Percentiles rank a stretch among this genome's conserved stretches.
These are phyloP conservation scores for Pseudocheirus occidentalis DNA, from an alignment of 2,797 vertebrate species.

Conservation along the genomic window DNA sequence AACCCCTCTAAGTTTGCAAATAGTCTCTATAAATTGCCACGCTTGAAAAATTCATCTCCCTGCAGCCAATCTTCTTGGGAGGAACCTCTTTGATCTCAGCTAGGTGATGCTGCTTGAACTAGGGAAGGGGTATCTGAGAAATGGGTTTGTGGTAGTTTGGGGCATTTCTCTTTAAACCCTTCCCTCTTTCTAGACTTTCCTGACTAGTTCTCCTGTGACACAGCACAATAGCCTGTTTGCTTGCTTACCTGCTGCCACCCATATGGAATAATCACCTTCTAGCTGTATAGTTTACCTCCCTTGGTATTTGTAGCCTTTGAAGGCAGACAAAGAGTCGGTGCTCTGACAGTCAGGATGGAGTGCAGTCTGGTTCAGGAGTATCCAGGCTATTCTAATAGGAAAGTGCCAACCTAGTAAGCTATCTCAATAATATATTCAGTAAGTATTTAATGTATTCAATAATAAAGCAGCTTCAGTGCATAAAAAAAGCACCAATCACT, in stretches of 20 bases:
- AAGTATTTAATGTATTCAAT: constrained; percentile 60
- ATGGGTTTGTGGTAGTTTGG: neutral
- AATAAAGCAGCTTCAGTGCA: constrained; percentile 85
- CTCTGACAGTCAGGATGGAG: neutral
- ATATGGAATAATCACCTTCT: constrained; percentile 44
- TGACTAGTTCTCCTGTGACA: constrained; percentile 55
- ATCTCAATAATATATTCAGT: constrained; percentile 79
- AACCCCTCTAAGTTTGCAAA: neutral
- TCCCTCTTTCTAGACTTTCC: neutral
- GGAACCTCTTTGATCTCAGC: neutral
- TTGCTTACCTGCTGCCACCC: neutral
- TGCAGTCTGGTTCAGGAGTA: constrained; percentile 2
- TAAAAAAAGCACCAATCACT: constrained; percentile 85
- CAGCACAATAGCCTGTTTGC: constrained; percentile 49
- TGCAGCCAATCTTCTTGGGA: neutral
- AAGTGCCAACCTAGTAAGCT: constrained; percentile 84
- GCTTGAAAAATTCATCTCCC: neutral
- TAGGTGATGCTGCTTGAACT: neutral
- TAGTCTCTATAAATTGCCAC: neutral
- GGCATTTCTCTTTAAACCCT: neutral
- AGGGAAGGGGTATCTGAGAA: neutral
- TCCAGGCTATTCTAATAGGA: constrained; percentile 74
- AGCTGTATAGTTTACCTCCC: constrained; percentile 33
- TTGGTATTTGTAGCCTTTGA: constrained; percentile 52
- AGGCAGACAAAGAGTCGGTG: constrained; percentile 35